A percentile compares a stretch with the other conserved stretches of the same genome.
Evolutionary conservation across 2,888 invertebrate species (phyloP).

Genomic region (Malthinus seriepunctatus): DNA sequence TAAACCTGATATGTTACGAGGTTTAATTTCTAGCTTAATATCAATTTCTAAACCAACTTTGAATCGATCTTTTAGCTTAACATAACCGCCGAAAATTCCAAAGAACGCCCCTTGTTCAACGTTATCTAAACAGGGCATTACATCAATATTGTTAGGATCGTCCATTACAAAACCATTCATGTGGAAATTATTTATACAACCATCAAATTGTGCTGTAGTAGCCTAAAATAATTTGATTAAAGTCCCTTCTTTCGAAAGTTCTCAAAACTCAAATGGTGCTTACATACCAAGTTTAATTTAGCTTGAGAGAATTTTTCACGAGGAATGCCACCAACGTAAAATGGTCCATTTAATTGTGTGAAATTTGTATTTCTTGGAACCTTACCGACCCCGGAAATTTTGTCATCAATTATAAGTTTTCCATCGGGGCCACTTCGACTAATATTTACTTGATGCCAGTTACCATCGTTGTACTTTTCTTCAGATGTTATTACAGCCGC

Average conservation of each 20-base stretch:
- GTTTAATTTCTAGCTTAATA: conserved; percentile 84
- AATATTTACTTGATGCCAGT: conserved; percentile 79
- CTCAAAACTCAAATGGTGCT: not conserved
- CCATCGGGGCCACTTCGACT: conserved; percentile 66
- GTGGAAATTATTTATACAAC: conserved; percentile 79
- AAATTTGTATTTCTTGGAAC: conserved; percentile 40
- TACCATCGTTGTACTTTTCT: conserved; percentile 68
- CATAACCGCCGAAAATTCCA: conserved; percentile 74
- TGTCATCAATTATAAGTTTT: conserved; percentile 68
- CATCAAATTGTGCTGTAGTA: conserved; percentile 71
- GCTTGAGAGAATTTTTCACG: conserved; percentile 56
- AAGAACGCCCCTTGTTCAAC: conserved; percentile 86
- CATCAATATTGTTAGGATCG: conserved; percentile 63
- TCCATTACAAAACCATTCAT: conserved; percentile 70
- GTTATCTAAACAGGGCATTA: conserved; percentile 77
- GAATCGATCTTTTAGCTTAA: conserved; percentile 73
- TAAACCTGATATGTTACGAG: conserved; percentile 82
- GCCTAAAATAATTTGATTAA: conserved; percentile 35
- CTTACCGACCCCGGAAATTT: conserved; percentile 47
- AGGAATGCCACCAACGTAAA: conserved; percentile 81
- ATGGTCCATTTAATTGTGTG: conserved; percentile 69
- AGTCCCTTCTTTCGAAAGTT: not conserved
- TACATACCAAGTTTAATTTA: conserved; percentile 43
- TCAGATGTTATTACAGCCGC: conserved; percentile 59
- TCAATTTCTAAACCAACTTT: conserved; percentile 78